Base-by-base conservation (phyloP, 2,888 invertebrate species). In the Augochlorella aurata region DNA sequence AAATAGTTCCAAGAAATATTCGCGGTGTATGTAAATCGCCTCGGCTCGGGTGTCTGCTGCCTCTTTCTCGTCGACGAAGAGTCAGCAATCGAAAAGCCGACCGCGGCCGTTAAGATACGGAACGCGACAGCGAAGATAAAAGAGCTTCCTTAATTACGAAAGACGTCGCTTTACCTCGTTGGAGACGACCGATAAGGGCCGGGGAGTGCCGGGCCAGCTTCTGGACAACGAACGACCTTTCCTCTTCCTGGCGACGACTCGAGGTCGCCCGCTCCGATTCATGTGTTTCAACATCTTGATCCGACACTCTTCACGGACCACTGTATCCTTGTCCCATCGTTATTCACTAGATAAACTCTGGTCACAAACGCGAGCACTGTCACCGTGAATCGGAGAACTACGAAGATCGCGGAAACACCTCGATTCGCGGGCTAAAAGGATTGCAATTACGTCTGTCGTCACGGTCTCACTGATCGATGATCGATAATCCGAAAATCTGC, bases 151-250 rank as follows among this genome's bases (percentile, higher is more conserved):
- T 74, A 83, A 83, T 79, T 72, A 77, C 71, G 73, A 80, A 70
- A 83, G 45, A 71, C 73, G 69, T 68, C 24, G 38, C 71, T 82
- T 89, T 92, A 93, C 93, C 93, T 93, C 93, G 70, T 91, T 88
- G 10, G 92, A 92, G 49, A 90, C 89, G 63, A 92, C 83, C 71
- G 93, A 93, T 45, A 92, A 84, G 44, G 92, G 91, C 58, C 85
- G 90, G 14, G 93, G 93, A 10, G 93, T 93, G 10, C 93, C 92
- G 66, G 93, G 93, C 93, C 93, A 93, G 85, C 93, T 93, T 86
- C 91, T 92, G 54, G 93, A 92, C 73, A 91, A 89, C 58, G 93
- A 93, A 58, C 93, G 91, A 76, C 93, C 93, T 77, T 91, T 91
- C 80, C 89, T 92, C 84, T 89, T 90, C 69, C 93, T 91, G 84